Base-by-base conservation (phyloP, 2,113 vertebrate species). In the Thunnus thynnus region DNA sequence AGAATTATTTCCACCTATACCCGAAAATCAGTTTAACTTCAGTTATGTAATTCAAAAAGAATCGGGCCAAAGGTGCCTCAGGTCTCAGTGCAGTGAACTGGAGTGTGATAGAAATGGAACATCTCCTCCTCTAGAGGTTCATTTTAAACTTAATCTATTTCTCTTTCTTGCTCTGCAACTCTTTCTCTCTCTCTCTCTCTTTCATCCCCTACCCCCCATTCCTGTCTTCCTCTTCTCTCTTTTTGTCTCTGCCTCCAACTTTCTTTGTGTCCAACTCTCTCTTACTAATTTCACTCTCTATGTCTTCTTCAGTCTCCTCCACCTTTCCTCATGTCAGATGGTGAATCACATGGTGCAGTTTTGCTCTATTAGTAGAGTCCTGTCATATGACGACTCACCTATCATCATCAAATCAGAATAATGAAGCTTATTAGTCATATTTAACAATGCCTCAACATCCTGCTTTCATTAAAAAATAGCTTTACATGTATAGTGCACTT, bases 371-470 rank as follows among this genome's bases (percentile, higher is more conserved):
- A 63, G 70, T 36, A 13, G 1, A 30, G 51, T 48, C 41, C 50
- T 76, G 80, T 87, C 75, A 81, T n/a, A 69, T 78, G 44, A 69
- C 55, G 13, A 63, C 78, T 86, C 89, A 87, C 76, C 82, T 80
- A 75, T 65, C 25, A 25, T 74, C 56, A 80, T 86, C 61, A 82
- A 89, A 91, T 86, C 48, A 50, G 75, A 91, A 86, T 87, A 90
- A 92, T 85, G 81, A 89, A 83, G 78, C 13, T 64, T 81, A 81
- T 85, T 71, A 69, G 60, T 86, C 57, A 78, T 86, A 86, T 79
- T 57, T 50, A 57, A 69, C 27, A 69, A 72, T 58, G 76, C 62
- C 56, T 78, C 46, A 50, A 57, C 20, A 17, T 50, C 32, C 67
- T 36, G 57, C 22, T 78, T 73, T 65, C 50, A 72, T 76, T 82